A percentile compares a stretch with the other conserved stretches of the same genome.
phyloP scores from a whole-genome alignment of 2,113 vertebrate genomes.

The Gymnogyps californianus region DNA sequence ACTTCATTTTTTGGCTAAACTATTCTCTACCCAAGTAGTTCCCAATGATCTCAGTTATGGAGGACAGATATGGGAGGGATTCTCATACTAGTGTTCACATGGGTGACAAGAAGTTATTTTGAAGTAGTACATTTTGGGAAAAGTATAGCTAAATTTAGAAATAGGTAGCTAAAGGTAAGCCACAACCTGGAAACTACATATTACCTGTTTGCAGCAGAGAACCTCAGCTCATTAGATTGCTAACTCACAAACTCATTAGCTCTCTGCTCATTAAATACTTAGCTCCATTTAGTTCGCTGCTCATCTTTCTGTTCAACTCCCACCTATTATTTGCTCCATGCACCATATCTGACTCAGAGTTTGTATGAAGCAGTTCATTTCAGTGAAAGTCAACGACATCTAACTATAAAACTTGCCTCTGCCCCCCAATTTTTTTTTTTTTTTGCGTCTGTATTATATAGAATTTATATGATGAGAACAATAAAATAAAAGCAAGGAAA shows the following conservation, averaged over 20 bases:
- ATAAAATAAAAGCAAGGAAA: background rate
- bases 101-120: background rate
- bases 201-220: constrained; percentile 44
- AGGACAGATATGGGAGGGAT: background rate
- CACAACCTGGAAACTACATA: constrained; percentile 45
- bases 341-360: background rate
- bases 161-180: constrained; percentile 46
- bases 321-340: constrained; percentile 52
- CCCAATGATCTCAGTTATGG: background rate
- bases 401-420: background rate
- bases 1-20: background rate
- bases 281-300: constrained; percentile 43
- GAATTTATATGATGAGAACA: background rate
- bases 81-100: background rate
- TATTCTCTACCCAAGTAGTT: background rate
- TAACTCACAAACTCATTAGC: constrained; percentile 69
- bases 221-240: constrained; percentile 60
- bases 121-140: background rate
- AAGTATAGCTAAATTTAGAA: background rate
- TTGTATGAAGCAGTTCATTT: background rate
- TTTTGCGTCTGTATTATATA: background rate
- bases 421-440: accelerated
- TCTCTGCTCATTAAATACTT: constrained; percentile 65
- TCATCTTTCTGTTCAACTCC: constrained; percentile 53
- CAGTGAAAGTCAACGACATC: background rate